Evolutionary conservation across 2,113 vertebrate genomes (phyloP).

Genomic region (Pantherophis guttatus): DNA sequence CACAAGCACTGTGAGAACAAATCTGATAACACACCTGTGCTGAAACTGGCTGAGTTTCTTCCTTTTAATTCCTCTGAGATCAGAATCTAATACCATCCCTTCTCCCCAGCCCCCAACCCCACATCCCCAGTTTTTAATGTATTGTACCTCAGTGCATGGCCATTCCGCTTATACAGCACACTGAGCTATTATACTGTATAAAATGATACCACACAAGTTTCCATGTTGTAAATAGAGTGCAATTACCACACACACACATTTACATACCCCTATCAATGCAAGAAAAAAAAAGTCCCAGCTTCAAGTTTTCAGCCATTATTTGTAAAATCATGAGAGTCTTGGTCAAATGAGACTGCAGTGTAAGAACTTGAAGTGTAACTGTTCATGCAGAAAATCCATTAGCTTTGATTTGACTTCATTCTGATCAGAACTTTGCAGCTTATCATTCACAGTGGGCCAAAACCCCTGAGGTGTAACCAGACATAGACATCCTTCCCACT

Average conservation of each 20-base stretch:
- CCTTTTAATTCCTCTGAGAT: background rate
- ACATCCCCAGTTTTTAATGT: background rate
- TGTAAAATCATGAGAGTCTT: conserved; percentile 10
- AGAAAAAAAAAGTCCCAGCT: background rate
- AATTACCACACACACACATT: background rate
- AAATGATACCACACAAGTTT: conserved; percentile 15
- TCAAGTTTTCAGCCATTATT: background rate
- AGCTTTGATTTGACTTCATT: background rate
- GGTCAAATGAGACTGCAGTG: background rate
- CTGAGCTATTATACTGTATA: background rate
- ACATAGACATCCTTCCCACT: background rate
- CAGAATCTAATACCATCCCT: background rate
- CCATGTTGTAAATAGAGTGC: background rate
- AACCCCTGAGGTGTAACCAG: background rate
- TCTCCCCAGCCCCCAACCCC: background rate
- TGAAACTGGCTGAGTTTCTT: background rate
- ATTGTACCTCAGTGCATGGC: background rate
- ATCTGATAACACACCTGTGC: conserved; percentile 1
- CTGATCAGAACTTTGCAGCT: conserved; percentile 1
- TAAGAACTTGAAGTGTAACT: conserved; percentile 5
- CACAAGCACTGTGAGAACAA: background rate
- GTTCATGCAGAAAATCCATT: conserved; percentile 25
- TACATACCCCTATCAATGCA: background rate
- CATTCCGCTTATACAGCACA: conserved; percentile 2
- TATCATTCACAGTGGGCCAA: conserved; percentile 2